phyloP scores from a whole-genome alignment of 2,888 invertebrate species.

The Tortrix viridana region DNA sequence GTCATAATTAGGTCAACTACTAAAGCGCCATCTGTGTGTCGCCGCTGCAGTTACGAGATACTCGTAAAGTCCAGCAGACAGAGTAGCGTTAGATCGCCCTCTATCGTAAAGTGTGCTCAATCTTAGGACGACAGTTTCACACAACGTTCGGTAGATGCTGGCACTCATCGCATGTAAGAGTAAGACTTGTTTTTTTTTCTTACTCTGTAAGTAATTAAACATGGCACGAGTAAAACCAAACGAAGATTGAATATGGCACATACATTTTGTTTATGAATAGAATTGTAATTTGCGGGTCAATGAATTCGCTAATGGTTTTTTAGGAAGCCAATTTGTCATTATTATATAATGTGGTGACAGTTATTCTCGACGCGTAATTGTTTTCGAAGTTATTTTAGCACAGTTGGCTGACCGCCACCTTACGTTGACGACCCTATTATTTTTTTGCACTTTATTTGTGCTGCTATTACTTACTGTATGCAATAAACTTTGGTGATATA shows the following conservation, averaged over 20 bases:
- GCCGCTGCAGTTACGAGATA: background rate
- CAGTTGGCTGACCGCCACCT: conserved; percentile 49
- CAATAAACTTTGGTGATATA: conserved; percentile 5
- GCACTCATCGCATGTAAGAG: background rate
- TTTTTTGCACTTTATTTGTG: conserved; percentile 22
- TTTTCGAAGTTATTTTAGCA: conserved; percentile 44
- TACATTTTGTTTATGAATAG: conserved; percentile 6
- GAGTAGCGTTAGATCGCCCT: background rate
- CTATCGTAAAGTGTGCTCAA: background rate
- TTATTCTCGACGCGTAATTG: conserved; percentile 30
- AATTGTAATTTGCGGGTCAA: conserved; percentile 3
- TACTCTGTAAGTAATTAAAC: too few species aligned
- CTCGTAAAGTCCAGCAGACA: background rate
- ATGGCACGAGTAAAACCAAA: background rate
- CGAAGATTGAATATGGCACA: conserved; percentile 3
- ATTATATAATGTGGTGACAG: conserved; percentile 11
- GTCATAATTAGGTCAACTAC: conserved; percentile 20
- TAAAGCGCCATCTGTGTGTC: conserved; percentile 16
- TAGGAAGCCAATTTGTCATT: conserved; percentile 5
- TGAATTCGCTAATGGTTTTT: background rate
- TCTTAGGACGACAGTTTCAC: background rate
- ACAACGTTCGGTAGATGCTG: conserved; percentile 16
- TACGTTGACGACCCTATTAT: conserved; percentile 18
- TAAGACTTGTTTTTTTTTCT: too few species aligned
- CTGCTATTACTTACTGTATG: background rate